phyloP scores from a whole-genome alignment of 2,113 vertebrate species.

The Sebastes fasciatus region DNA sequence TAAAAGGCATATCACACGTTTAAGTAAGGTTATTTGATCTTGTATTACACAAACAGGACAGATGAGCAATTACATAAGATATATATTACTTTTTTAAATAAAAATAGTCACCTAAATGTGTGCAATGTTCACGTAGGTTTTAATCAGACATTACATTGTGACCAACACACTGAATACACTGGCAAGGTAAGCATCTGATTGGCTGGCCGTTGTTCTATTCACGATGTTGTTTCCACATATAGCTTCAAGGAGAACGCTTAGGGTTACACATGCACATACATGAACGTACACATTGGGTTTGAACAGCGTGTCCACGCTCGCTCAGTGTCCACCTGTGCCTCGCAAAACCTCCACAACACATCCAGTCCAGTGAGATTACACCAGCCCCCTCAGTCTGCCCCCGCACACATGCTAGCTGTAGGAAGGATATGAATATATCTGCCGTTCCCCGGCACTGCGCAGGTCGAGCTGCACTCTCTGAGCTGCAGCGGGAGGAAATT shows the following conservation, averaged over 20 bases:
- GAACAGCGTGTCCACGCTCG: slow-evolving; percentile 33
- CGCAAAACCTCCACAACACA: slow-evolving; percentile 62
- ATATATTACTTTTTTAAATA: too few species aligned
- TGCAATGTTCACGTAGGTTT: neutral
- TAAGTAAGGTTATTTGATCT: neutral
- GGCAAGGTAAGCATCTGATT: neutral
- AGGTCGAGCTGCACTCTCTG: slow-evolving; percentile 32
- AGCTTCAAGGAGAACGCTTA: neutral
- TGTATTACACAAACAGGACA: neutral
- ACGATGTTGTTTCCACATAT: neutral
- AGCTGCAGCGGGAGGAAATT: slow-evolving; percentile 50
- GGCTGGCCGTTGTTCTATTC: neutral
- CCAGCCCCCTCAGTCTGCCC: slow-evolving; percentile 66
- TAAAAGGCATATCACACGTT: neutral
- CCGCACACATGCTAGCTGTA: slow-evolving; percentile 67
- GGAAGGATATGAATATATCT: slow-evolving; percentile 63
- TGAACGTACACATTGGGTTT: neutral
- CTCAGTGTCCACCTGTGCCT: slow-evolving; percentile 58
- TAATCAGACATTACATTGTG: neutral
- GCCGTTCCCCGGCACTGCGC: slow-evolving; percentile 21
- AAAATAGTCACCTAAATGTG: neutral
- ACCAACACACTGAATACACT: neutral
- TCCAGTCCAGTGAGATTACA: slow-evolving; percentile 64
- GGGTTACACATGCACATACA: neutral
- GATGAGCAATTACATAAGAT: neutral